phyloP scores from a whole-genome alignment of 2,113 vertebrate genomes.

The Tragelaphus strepsiceros region DNA sequence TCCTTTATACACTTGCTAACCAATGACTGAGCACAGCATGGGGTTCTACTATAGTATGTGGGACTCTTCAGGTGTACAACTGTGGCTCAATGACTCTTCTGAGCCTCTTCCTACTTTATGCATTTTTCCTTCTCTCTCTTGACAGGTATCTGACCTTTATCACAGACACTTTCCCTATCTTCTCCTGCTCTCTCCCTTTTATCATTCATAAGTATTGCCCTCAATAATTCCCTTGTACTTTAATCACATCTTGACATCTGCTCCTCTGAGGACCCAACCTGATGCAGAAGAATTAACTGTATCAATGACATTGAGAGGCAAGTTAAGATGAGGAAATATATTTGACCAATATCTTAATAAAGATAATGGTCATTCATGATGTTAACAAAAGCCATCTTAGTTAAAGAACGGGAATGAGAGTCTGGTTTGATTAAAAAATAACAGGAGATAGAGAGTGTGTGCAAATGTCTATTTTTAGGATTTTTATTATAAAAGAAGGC shows the following conservation, averaged over 20 bases:
- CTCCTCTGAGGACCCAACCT: not conserved
- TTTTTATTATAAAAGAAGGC: not conserved
- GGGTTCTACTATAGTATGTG: not conserved
- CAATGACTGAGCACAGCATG: not conserved
- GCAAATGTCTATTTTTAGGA: not conserved
- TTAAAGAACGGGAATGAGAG: not conserved
- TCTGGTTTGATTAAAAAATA: not conserved
- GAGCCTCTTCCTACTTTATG: not conserved
- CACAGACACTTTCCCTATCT: not conserved
- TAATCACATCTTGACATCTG: not conserved
- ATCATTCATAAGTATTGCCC: not conserved
- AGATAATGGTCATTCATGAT: not conserved
- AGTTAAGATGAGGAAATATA: constrained; percentile 2
- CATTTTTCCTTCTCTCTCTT: not conserved
- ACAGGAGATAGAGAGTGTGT: not conserved
- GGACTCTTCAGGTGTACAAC: not conserved
- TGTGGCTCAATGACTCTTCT: not conserved
- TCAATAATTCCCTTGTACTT: not conserved
- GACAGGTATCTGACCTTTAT: not conserved
- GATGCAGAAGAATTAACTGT: not conserved
- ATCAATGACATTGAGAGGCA: not conserved
- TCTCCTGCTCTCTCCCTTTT: not conserved
- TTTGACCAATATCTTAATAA: not conserved
- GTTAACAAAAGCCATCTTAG: not conserved
- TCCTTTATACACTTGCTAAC: not conserved